Conservation (phyloP, 2,888 invertebrate genomes). For the Stenchaetothrips biformis region DNA sequence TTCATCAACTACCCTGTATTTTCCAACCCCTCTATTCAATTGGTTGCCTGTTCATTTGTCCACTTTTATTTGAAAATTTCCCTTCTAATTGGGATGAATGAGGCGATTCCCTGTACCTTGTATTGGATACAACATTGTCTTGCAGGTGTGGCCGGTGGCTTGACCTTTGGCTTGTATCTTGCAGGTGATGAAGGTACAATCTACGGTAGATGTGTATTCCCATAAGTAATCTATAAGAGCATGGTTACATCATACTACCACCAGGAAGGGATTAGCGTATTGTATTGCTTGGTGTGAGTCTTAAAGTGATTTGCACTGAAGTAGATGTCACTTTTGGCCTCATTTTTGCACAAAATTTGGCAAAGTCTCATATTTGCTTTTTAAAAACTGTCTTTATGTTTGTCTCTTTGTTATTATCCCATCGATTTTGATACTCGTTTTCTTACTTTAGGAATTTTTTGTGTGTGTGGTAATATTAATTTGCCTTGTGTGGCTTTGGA, state of each 20-base stretch:
- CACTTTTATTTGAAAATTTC: too few relatives aligned
- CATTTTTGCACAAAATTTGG: background rate
- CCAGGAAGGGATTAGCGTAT: conserved; percentile 16
- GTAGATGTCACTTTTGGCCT: conserved; percentile 7
- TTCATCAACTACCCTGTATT: too few relatives aligned
- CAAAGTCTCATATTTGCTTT: background rate
- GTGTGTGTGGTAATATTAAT: conserved; percentile 1
- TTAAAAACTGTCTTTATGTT: background rate
- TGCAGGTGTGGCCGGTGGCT: conserved; percentile 23
- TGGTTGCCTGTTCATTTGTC: too few relatives aligned
- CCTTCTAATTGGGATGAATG: background rate
- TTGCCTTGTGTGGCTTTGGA: background rate
- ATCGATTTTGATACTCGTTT: background rate
- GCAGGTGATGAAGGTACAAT: conserved; percentile 24
- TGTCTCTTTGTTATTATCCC: too few relatives aligned
- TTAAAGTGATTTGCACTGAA: conserved; percentile 16
- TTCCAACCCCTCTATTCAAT: too few relatives aligned
- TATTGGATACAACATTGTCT: conserved; percentile 25
- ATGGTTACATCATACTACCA: conserved; percentile 18
- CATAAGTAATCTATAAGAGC: conserved; percentile 21
- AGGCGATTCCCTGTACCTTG: background rate
- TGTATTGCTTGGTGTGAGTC: conserved; percentile 21
- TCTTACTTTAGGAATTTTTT: background rate
- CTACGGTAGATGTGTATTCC: conserved; percentile 18
- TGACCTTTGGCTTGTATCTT: conserved; percentile 24